Percentiles rank a stretch among this genome's conserved stretches.
phyloP scores from a whole-genome alignment of 2,113 vertebrate species.

The Actenoides hombroni region DNA sequence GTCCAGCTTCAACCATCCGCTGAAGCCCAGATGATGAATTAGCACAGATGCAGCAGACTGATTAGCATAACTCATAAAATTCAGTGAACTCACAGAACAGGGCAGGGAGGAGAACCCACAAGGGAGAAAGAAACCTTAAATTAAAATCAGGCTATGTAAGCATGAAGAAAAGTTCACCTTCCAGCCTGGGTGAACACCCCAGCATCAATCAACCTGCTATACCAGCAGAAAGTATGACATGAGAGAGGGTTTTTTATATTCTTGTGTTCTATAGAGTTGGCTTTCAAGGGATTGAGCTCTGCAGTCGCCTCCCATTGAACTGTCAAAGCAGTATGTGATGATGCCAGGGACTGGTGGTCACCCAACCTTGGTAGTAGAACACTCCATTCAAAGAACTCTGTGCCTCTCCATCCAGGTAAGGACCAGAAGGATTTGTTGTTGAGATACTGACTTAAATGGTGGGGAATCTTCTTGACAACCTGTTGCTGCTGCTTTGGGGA shows the following conservation, averaged over 20 bases:
- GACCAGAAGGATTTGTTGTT: background rate
- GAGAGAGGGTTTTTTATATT: background rate
- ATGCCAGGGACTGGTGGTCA: background rate
- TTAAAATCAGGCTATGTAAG: slow-evolving; percentile 25
- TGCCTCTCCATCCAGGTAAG: background rate
- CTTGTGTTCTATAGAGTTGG: background rate
- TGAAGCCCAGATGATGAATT: slow-evolving; percentile 27
- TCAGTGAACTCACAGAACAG: background rate
- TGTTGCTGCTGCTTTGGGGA: background rate
- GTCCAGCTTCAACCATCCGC: background rate
- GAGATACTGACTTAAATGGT: background rate
- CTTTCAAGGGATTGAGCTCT: background rate
- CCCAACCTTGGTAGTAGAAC: background rate
- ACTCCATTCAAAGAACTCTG: background rate
- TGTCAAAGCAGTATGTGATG: fast-evolving
- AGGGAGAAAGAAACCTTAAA: slow-evolving; percentile 3
- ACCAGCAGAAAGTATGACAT: background rate
- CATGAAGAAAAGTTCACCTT: slow-evolving; percentile 2
- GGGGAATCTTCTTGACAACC: background rate
- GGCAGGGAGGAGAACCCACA: background rate
- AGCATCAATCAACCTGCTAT: background rate
- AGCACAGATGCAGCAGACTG: background rate
- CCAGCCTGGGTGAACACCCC: background rate
- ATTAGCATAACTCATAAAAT: slow-evolving; percentile 34
- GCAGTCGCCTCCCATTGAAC: background rate